Evolutionary conservation across 2,113 vertebrate species (phyloP).

Genomic region (Steatornis caripensis): DNA sequence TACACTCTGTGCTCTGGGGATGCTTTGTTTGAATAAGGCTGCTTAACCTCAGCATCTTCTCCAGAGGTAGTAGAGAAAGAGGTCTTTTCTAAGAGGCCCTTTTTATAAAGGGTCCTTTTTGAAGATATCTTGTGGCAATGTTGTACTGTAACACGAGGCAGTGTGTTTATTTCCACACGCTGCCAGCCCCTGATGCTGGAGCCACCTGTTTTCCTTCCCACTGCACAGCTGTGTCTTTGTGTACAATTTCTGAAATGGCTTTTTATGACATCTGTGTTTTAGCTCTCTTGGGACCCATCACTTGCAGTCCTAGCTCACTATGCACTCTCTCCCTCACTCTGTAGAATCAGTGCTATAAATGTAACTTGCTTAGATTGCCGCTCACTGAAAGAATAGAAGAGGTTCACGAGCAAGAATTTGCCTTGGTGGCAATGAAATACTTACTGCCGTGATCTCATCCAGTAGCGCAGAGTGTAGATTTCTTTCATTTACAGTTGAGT

Average conservation of each 20-base stretch:
- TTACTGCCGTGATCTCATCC: not conserved
- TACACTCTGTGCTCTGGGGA: not conserved
- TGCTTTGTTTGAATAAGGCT: slow-evolving; percentile 5
- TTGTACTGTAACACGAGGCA: not conserved
- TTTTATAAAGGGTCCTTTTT: not conserved
- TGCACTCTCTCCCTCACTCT: not conserved
- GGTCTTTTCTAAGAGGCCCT: not conserved
- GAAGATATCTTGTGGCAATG: not conserved
- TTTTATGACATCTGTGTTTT: slow-evolving; percentile 65
- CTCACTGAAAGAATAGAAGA: not conserved
- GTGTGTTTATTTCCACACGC: not conserved
- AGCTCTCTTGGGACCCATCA: slow-evolving; percentile 24
- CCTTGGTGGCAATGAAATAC: not conserved
- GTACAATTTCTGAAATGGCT: slow-evolving; percentile 35
- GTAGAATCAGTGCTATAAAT: not conserved
- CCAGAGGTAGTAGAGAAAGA: not conserved
- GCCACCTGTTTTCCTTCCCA: slow-evolving; percentile 27
- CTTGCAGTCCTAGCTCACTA: slow-evolving; percentile 1
- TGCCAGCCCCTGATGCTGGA: not conserved
- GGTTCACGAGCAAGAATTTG: not conserved
- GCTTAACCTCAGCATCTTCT: slow-evolving; percentile 13
- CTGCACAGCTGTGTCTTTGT: slow-evolving; percentile 17
- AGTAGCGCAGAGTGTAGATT: not conserved
- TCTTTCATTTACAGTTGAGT: not conserved
- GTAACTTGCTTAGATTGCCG: not conserved